Base-by-base conservation (phyloP, 92 coral and sea anemone species). In the Phenganax marumi region DNA sequence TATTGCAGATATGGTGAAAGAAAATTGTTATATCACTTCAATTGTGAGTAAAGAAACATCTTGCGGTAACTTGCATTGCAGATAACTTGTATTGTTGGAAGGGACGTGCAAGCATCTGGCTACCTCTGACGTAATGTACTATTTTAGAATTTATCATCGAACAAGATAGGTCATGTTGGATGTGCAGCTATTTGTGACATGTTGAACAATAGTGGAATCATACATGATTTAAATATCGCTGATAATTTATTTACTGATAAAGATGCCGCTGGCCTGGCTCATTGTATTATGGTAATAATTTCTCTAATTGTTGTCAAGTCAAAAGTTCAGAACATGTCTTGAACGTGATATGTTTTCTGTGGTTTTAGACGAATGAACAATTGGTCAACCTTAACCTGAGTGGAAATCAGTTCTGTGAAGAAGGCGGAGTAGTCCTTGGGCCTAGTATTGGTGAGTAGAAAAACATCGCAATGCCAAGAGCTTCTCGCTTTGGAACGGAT, bases 1-100 rank as follows among this genome's bases (percentile, higher is more conserved):
- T 58, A 86, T 95, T 61, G 95, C 98, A 76, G 92, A 84, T 9
- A 95, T 95, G 98, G 84, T 95, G 23, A 92, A 89, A 48, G 98
- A 95, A 83, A 95, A 95, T 78, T 95, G 96, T 50, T 95, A 89
- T 83, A 86, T 95, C 48, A 71, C 95, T 68, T 91, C 89, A 73
- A 69, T 92, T 90, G 98, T 95, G 77, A 78, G 97, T 54, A 18
- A 54, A 13, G 53, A 18, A 48, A 73, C 16, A n/a, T 13, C 12
- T 14, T 16, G 48, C 3, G 10, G 16, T 22, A 22, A 12, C 43
- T 33, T 5, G 43, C 5, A 5, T 2, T 33, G 43, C n/a, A n/a
- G n/a, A n/a, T n/a, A n/a, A n/a, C n/a, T n/a, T n/a, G n/a, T n/a
- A n/a, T n/a, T n/a, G n/a, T n/a, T n/a, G n/a, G n/a, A n/a, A n/a